These are phyloP conservation scores for Gobio gobio DNA, from an alignment of 2,113 vertebrate genomes.

Conservation along the genomic window DNA sequence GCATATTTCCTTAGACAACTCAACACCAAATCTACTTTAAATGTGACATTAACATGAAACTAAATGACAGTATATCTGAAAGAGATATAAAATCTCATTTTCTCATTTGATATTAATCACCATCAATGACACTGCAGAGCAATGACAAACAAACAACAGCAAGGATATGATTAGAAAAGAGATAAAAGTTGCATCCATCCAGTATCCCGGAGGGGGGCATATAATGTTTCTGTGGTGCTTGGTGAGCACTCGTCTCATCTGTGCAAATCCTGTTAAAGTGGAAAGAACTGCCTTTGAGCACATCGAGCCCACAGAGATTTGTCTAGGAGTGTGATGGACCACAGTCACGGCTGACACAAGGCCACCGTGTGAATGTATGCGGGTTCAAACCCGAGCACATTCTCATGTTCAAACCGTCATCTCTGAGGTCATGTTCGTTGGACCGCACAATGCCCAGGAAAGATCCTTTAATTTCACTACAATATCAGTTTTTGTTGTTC, in stretches of 20 bases:
- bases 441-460: neutral
- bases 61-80: slow-evolving; percentile 6
- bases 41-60: neutral
- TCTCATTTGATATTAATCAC: slow-evolving; percentile 33
- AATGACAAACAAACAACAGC: slow-evolving; percentile 50
- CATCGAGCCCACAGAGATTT: slow-evolving; percentile 52
- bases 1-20: neutral
- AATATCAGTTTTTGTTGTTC: neutral
- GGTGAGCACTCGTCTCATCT: slow-evolving; percentile 56
- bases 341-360: slow-evolving; percentile 32
- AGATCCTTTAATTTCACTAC: neutral
- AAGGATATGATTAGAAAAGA: slow-evolving; percentile 54
- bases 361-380: neutral
- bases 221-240: slow-evolving; percentile 57
- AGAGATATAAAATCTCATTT: slow-evolving; percentile 27
- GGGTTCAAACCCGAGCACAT: neutral
- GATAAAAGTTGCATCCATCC: slow-evolving; percentile 55
- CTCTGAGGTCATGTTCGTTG: slow-evolving; percentile 7
- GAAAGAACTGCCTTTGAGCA: slow-evolving; percentile 59
- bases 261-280: slow-evolving; percentile 56
- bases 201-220: slow-evolving; percentile 38
- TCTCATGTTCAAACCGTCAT: neutral
- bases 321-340: slow-evolving; percentile 32
- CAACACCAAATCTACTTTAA: slow-evolving; percentile 22
- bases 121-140: slow-evolving; percentile 41